Evolutionary conservation across 2,888 invertebrate species (phyloP).

Genomic region (Hypolimnas misippus): DNA sequence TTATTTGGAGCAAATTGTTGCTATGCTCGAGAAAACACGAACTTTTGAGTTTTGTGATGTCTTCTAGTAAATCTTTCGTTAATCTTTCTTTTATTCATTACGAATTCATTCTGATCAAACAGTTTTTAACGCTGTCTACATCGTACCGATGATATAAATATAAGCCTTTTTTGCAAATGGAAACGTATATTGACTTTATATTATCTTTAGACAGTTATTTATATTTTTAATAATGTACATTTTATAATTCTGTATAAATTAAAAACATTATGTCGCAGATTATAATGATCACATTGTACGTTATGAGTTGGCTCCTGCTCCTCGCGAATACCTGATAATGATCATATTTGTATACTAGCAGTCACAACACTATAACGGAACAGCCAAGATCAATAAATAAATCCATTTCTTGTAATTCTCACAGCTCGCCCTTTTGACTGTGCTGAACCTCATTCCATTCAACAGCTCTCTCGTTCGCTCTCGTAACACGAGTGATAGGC

Average conservation of each 20-base stretch:
- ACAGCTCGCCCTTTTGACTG: slow-evolving; percentile 70
- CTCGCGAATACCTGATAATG: slow-evolving; percentile 48
- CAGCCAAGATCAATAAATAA: slow-evolving; percentile 79
- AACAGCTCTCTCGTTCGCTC: slow-evolving; percentile 62
- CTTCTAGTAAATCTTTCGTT: neutral
- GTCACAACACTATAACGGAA: slow-evolving; percentile 72
- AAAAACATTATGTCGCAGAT: too few species aligned
- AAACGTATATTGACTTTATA: too few species aligned
- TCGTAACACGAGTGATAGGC: slow-evolving; percentile 40
- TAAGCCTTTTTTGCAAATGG: too few species aligned
- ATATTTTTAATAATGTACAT: too few species aligned
- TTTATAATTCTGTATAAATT: too few species aligned
- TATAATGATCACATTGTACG: too few species aligned
- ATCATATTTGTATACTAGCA: slow-evolving; percentile 62
- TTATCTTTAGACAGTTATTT: too few species aligned
- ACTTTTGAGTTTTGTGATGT: neutral
- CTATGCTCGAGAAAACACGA: slow-evolving; percentile 17
- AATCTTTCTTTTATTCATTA: neutral
- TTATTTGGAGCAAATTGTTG: slow-evolving; percentile 41
- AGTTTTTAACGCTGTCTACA: too few species aligned
- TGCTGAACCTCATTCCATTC: slow-evolving; percentile 78
- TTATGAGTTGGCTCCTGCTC: neutral
- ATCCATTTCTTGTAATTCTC: slow-evolving; percentile 81
- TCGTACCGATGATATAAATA: too few species aligned
- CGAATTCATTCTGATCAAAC: too few species aligned